Conservation (phyloP, 2,797 vertebrate species). For the Salmo trutta region DNA sequence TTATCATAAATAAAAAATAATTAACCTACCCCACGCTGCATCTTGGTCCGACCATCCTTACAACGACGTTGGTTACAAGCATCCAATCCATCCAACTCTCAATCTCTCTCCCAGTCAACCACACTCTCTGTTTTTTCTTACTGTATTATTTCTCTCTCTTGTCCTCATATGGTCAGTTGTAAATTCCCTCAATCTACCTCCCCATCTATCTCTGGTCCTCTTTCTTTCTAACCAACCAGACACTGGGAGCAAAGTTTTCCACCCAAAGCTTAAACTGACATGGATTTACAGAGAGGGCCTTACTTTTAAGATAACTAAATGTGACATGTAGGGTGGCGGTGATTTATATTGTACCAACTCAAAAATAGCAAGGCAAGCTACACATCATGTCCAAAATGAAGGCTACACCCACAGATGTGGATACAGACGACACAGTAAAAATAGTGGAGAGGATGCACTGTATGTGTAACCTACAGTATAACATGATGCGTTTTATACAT, state of each 20-base stretch:
- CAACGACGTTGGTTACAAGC: too few species aligned
- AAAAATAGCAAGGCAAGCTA: neutral
- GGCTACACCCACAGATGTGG: too few species aligned
- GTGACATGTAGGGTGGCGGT: neutral
- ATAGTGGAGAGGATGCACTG: neutral
- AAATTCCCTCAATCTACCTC: neutral
- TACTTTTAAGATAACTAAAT: neutral
- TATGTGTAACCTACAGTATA: neutral
- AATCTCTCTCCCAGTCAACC: neutral
- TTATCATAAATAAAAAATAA: too few species aligned
- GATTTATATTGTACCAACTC: neutral
- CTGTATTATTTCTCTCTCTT: neutral
- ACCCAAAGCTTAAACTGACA: neutral
- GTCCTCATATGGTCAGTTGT: neutral
- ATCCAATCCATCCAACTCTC: neutral
- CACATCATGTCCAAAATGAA: neutral
- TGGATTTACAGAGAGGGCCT: neutral
- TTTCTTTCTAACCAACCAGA: neutral
- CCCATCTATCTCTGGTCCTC: constrained; percentile 3
- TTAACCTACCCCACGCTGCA: too few species aligned
- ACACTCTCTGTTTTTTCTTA: neutral
- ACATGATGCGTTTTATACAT: neutral
- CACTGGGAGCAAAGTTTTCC: neutral
- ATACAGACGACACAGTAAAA: neutral
- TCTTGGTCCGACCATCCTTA: too few species aligned